Evolutionary conservation across 2,797 vertebrate species (phyloP), one percentile per base, ranked within the genome.

Genomic region (Spinus pinus): DNA sequence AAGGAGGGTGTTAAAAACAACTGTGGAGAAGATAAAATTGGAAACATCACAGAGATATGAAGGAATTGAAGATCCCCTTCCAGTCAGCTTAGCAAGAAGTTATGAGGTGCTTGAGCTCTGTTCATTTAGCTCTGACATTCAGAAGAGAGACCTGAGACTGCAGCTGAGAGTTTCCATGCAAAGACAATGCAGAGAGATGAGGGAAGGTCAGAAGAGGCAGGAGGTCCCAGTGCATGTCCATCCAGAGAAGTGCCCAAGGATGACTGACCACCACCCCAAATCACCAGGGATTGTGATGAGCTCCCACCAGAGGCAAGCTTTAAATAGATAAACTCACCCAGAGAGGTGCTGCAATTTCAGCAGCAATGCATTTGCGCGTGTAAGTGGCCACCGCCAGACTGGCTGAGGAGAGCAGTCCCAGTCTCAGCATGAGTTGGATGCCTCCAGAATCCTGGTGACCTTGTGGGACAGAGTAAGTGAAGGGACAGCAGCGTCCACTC

Each of bases 401-500:
- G 11, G 50, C 6, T 0, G 0, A 47, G 53, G 37, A 15, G 46
- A 74, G 37, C 70, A 42, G 41, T 14, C 21, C 41, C 3, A 4
- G 10, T 21, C 42, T 31, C 9, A 3, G 56, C 44, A 10, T 0
- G 0, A 49, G 21, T 0, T 10, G 2, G 28, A 33, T 2, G 18
- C 51, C 37, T 69, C 31, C 33, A 3, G 0, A 75, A 30, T 17
- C 37, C 51, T 1, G 10, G 39, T 17, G 64, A 65, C 1, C 2
- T 5, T 12, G 31, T 6, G 22, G 30, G 35, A 24, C 27, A 0
- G 3, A 39, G 0, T 1, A 16, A 19, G 33, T 0, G 11, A 30
- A 35, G 62, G 41, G 27, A 18, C 33, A 65, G 81, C 58, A 57
- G 56, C 37, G 2, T 23, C 39, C 1, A 1, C 31, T 37, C 23